Conservation (phyloP, 2,113 vertebrate genomes). For the Gorilla gorilla region DNA sequence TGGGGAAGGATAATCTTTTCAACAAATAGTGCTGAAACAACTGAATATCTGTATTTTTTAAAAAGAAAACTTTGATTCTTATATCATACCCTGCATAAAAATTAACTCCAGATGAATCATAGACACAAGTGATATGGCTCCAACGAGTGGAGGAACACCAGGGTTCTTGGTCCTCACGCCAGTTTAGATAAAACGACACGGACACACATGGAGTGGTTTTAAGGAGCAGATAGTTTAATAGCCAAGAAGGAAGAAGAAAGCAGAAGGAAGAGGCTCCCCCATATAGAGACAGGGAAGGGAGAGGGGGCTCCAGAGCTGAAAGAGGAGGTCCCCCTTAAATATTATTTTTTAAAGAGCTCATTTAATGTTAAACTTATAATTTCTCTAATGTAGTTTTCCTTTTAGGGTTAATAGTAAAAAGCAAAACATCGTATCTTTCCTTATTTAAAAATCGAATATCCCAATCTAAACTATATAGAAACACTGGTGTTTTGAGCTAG, state of each 20-base stretch:
- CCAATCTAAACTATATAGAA: background rate
- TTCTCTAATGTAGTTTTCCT: background rate
- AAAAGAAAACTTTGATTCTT: background rate
- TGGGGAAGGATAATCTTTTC: background rate
- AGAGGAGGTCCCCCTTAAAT: background rate
- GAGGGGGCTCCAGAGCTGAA: too few relatives aligned
- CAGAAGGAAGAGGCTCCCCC: too few relatives aligned
- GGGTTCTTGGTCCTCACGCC: too few relatives aligned
- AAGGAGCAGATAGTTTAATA: too few relatives aligned
- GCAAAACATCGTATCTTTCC: background rate
- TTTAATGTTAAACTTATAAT: slow-evolving; percentile 2
- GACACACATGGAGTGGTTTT: too few relatives aligned
- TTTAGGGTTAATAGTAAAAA: background rate
- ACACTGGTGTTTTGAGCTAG: background rate
- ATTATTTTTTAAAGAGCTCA: background rate
- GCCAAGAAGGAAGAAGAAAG: too few relatives aligned
- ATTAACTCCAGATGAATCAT: background rate
- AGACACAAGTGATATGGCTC: background rate
- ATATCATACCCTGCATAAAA: background rate
- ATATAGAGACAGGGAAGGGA: too few relatives aligned
- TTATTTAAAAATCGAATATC: background rate
- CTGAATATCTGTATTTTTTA: background rate
- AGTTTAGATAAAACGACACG: too few relatives aligned
- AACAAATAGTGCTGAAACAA: background rate
- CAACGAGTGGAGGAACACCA: too few relatives aligned